These are phyloP conservation scores for Crocodylus rhombifer DNA, from an alignment of 2,797 vertebrate genomes.

Conservation along the genomic window DNA sequence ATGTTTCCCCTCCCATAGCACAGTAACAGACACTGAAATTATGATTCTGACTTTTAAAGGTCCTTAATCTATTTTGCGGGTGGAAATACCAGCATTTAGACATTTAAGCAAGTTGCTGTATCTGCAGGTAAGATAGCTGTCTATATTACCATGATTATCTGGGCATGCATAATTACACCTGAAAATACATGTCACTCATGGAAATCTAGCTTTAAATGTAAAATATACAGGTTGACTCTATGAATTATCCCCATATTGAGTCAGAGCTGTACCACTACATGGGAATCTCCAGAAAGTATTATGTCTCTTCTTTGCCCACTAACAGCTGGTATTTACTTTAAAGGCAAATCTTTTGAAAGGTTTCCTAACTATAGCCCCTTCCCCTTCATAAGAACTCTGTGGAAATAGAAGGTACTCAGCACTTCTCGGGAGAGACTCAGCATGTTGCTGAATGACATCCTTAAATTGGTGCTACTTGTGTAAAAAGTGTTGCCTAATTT, in stretches of 20 bases:
- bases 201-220: background rate
- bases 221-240: background rate
- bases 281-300: background rate
- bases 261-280: background rate
- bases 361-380: background rate
- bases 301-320: background rate
- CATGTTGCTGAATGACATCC: background rate
- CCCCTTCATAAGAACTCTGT: background rate
- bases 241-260: background rate
- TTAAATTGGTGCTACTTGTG: accelerated
- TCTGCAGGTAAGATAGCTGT: background rate
- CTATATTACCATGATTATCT: background rate
- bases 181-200: background rate
- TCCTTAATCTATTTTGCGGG: background rate
- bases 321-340: too few species aligned
- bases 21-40: background rate
- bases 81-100: background rate
- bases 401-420: accelerated
- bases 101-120: background rate
- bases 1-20: background rate
- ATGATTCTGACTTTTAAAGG: background rate
- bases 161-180: background rate
- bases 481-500: background rate
- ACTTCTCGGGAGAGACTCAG: background rate
- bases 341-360: background rate